Evolutionary conservation across 2,888 invertebrate genomes (phyloP), one percentile per base, ranked within the genome.

Genomic region (Tetheella fluctuosa): DNA sequence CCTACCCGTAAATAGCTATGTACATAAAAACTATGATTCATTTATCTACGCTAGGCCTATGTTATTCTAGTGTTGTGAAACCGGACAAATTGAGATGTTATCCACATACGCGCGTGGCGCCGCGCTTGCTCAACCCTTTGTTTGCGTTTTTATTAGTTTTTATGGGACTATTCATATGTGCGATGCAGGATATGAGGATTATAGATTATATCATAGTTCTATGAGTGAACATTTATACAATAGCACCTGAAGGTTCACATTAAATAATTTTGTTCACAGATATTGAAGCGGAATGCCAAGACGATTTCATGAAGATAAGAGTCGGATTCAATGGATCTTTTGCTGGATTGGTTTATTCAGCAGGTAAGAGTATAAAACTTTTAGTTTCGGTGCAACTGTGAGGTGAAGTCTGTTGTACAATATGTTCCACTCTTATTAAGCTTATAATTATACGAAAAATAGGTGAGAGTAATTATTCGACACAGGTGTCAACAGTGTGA

Each of bases 281-380:
- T 92, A 98, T 98, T 76, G 98, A 98, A 90, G 98, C 98, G 0
- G 98, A 98, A 86, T 98, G 98, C 77, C 98, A 98, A 87, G 98
- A 98, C 82, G 98, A 98, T 87, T 98, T 97, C 85, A 98, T 98
- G 98, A 98, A 98, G 89, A 98, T 98, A 64, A 94, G 97, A 66
- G 96, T 98, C 54, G 97, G 97, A 2, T 98, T 98, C 88, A 98
- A 98, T 86, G 98, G 98, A 20, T 97, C 97, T 0, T 98, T 98
- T 80, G 94, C 95, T 23, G 98, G 98, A 53, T 92, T 98, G 53
- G 95, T 98, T 28, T 98, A 98, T 89, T 98, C 98, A 0, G 97
- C 98, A 81, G 97, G 96, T 96, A 20, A 20, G 34, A 8, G 7
- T 13, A 8, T 4, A 48, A 48, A 20, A 48, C 42, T 48, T 48